Conservation (phyloP, 2,113 vertebrate species). For the Sciurus niger region DNA sequence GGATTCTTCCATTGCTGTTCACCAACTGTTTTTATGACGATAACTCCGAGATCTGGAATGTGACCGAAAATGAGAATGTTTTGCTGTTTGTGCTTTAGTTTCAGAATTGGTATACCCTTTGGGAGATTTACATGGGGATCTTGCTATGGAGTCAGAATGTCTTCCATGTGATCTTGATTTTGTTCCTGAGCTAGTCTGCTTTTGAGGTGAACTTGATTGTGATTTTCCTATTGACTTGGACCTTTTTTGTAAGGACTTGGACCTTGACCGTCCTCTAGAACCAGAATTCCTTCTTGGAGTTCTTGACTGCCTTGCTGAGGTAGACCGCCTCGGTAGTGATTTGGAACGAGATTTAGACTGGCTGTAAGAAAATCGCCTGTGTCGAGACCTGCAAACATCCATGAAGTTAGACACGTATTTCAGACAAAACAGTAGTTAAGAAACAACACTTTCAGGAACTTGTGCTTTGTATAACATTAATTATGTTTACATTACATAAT, state of each 20-base stretch:
- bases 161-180: constrained; percentile 84
- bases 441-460: constrained; percentile 59
- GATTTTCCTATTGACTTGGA: constrained; percentile 84
- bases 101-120: constrained; percentile 80
- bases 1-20: constrained; percentile 77
- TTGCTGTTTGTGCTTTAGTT: constrained; percentile 70
- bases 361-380: constrained; percentile 82
- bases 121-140: constrained; percentile 82
- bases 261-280: constrained; percentile 84
- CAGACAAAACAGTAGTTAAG: constrained; percentile 54
- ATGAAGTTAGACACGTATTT: constrained; percentile 70
- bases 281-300: constrained; percentile 86
- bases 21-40: constrained; percentile 84
- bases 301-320: constrained; percentile 80
- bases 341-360: constrained; percentile 86
- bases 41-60: constrained; percentile 83
- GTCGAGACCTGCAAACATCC: constrained; percentile 79
- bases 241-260: constrained; percentile 80
- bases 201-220: constrained; percentile 82
- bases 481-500: background rate
- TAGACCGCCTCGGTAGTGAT: constrained; percentile 83
- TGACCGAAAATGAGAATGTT: constrained; percentile 78
- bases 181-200: constrained; percentile 83
- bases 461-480: background rate
- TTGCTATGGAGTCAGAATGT: constrained; percentile 81